Evolutionary conservation across 64 coral and sea anemone species (phyloP).

Genomic region (Montipora efflorescens): DNA sequence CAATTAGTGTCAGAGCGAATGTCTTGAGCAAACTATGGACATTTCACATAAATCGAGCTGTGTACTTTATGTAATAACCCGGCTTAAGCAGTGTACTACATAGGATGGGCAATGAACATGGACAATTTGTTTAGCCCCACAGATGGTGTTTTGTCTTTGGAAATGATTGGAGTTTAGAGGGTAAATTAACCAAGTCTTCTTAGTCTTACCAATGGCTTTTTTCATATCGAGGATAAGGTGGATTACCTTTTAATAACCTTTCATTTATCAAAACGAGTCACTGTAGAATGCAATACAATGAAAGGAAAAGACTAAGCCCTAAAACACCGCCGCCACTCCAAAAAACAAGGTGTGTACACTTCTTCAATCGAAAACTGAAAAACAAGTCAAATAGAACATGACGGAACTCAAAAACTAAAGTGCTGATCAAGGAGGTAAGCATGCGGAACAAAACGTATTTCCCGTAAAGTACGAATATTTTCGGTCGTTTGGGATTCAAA

Average conservation of each 20-base stretch:
- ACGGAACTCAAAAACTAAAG: not conserved
- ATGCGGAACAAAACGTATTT: not conserved
- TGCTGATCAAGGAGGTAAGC: not conserved
- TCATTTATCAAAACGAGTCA: not conserved
- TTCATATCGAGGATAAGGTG: constrained; percentile 1
- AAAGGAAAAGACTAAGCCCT: not conserved
- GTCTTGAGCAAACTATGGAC: constrained; percentile 71
- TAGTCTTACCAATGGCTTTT: not conserved
- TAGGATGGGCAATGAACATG: not conserved
- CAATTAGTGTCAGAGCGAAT: constrained; percentile 72
- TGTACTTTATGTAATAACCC: constrained; percentile 50
- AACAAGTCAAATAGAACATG: not conserved
- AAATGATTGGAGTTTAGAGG: constrained; percentile 8
- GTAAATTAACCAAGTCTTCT: constrained; percentile 35
- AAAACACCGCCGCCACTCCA: not conserved
- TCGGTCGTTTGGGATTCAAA: not conserved
- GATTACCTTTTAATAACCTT: constrained; percentile 51
- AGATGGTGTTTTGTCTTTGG: constrained; percentile 30
- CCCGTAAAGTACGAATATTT: not conserved
- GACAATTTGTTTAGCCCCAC: constrained; percentile 42
- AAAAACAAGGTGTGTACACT: not conserved
- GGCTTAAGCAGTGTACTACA: constrained; percentile 25
- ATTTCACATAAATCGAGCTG: constrained; percentile 46
- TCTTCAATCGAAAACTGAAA: not conserved
- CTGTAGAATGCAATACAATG: not conserved